Conservation (phyloP, 1,140 invertebrate genomes). For the Anoplolepis gracilipes region DNA sequence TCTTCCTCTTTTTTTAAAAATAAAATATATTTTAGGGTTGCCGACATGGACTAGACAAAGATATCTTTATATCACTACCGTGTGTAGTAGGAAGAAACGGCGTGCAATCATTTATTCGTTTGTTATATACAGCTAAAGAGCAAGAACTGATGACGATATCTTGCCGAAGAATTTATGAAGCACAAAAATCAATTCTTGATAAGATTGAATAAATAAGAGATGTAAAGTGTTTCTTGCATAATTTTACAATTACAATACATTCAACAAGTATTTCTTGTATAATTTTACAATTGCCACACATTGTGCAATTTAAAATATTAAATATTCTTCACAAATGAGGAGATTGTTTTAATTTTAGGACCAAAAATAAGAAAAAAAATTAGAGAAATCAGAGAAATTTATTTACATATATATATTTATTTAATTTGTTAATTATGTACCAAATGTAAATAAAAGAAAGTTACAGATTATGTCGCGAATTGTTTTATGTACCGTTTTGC, state of each 20-base stretch:
- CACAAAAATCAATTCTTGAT: slow-evolving; percentile 79
- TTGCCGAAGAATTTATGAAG: slow-evolving; percentile 83
- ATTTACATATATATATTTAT: slow-evolving; percentile 5
- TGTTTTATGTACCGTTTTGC: slow-evolving; percentile 53
- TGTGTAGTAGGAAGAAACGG: slow-evolving; percentile 87
- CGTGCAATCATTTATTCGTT: slow-evolving; percentile 87
- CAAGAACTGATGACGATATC: slow-evolving; percentile 85
- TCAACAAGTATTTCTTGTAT: neutral
- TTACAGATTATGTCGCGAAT: slow-evolving; percentile 34
- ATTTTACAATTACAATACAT: slow-evolving; percentile 32
- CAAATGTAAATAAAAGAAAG: slow-evolving; percentile 16
- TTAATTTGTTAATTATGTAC: slow-evolving; percentile 10
- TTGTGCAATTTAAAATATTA: slow-evolving; percentile 3
- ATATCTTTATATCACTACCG: slow-evolving; percentile 88
- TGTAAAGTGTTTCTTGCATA: neutral
- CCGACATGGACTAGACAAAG: slow-evolving; percentile 87
- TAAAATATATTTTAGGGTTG: slow-evolving; percentile 77
- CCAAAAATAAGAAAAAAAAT: neutral
- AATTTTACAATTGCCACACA: slow-evolving; percentile 30
- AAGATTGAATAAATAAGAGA: slow-evolving; percentile 58
- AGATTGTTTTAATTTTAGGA: neutral
- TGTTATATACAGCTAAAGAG: slow-evolving; percentile 86
- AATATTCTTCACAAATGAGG: slow-evolving; percentile 1
- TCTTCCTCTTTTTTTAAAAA: neutral
- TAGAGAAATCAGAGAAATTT: slow-evolving; percentile 6